Conservation (phyloP, 1,140 invertebrate genomes). For the Tetranychus urticae region DNA sequence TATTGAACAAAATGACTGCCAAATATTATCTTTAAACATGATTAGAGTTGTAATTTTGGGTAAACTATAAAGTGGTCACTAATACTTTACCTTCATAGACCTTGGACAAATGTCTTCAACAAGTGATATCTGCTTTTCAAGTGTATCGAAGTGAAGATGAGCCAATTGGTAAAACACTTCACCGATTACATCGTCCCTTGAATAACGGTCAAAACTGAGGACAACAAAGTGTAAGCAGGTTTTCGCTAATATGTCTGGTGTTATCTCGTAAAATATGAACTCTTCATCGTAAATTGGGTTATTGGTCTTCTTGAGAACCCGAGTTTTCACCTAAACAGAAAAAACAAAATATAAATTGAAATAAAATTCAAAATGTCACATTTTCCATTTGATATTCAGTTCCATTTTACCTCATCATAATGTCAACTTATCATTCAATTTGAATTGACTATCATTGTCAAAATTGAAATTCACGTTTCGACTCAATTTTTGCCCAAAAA, state of each 20-base stretch:
- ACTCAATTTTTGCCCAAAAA: too few species aligned
- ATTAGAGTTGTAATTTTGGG: too few species aligned
- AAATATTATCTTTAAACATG: too few species aligned
- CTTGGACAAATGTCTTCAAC: conserved; percentile 8
- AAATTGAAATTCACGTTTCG: too few species aligned
- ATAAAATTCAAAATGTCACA: too few species aligned
- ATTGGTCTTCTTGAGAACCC: conserved; percentile 67
- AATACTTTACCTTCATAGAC: not conserved
- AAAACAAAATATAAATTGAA: too few species aligned
- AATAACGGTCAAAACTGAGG: conserved; percentile 88
- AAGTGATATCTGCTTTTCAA: conserved; percentile 13
- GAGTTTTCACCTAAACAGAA: conserved; percentile 38
- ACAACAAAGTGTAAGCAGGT: conserved; percentile 80
- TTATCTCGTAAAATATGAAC: conserved; percentile 84
- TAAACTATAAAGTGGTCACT: too few species aligned
- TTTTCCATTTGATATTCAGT: too few species aligned
- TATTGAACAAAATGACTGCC: too few species aligned
- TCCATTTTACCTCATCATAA: too few species aligned
- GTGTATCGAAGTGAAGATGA: conserved; percentile 5
- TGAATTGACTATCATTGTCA: too few species aligned
- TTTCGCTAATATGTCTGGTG: conserved; percentile 49
- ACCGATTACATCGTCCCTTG: conserved; percentile 85
- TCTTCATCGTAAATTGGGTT: conserved; percentile 88
- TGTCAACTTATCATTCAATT: too few species aligned
- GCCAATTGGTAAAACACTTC: conserved; percentile 56